These are phyloP conservation scores for Echinometra lucunter DNA, from an alignment of 53 echinoderm and acorn worm species.

Conservation along the genomic window DNA sequence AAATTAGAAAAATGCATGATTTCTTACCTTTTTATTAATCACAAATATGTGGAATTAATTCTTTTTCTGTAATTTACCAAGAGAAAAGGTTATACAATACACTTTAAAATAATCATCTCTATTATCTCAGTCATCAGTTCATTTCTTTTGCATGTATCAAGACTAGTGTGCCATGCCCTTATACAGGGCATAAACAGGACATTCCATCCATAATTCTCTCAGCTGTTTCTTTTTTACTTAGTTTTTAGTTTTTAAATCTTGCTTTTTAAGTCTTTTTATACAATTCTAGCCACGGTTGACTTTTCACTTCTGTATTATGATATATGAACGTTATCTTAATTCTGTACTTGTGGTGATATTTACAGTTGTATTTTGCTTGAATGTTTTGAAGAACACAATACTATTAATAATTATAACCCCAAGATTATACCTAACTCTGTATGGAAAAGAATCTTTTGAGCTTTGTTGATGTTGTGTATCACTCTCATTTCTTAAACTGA, in stretches of 20 bases:
- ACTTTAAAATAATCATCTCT: too few species aligned
- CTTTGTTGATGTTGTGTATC: neutral
- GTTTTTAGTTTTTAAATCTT: too few species aligned
- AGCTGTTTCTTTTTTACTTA: neutral
- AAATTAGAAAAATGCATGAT: too few species aligned
- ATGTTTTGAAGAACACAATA: neutral
- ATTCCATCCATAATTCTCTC: neutral
- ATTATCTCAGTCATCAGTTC: too few species aligned
- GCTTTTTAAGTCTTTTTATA: neutral
- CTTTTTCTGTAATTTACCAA: too few species aligned
- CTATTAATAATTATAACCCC: neutral
- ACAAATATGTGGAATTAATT: too few species aligned
- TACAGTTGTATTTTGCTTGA: neutral
- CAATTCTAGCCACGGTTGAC: neutral
- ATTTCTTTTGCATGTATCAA: neutral
- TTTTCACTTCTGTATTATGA: neutral
- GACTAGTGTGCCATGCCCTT: neutral
- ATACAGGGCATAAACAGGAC: neutral
- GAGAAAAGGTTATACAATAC: too few species aligned
- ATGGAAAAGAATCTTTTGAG: neutral
- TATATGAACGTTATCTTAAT: neutral
- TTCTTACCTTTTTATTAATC: too few species aligned
- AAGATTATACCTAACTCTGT: too few species aligned
- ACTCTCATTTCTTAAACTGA: neutral
- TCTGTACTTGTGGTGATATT: neutral